These are phyloP conservation scores for Glareola pratincola DNA, from an alignment of 2,113 vertebrate species.

Conservation along the genomic window DNA sequence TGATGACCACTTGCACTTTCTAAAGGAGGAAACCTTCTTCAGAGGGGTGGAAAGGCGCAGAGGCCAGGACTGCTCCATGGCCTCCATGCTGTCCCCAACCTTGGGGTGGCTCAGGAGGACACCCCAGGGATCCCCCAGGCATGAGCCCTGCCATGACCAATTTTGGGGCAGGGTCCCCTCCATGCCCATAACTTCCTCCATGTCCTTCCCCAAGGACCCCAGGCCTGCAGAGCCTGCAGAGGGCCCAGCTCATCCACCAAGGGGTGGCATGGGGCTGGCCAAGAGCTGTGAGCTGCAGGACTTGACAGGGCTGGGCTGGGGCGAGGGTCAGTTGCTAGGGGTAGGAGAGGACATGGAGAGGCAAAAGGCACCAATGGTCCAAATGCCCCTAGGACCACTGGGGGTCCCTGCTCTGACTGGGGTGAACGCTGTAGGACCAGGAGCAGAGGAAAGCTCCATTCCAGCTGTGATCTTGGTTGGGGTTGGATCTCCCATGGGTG, in stretches of 20 bases:
- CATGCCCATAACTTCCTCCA: not conserved
- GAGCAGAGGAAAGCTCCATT: not conserved
- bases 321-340: not conserved
- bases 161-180: not conserved
- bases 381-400: not conserved
- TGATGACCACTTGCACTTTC: constrained; percentile 98
- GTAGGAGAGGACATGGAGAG: not conserved
- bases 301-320: not conserved
- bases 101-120: fast-evolving
- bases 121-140: not conserved
- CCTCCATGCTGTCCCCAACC: not conserved
- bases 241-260: not conserved
- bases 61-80: fast-evolving
- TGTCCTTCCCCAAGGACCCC: fast-evolving
- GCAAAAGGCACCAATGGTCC: not conserved
- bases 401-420: not conserved
- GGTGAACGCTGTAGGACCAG: not conserved
- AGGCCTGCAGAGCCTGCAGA: not conserved
- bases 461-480: fast-evolving
- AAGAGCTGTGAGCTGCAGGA: not conserved
- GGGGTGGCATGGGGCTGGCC: not conserved
- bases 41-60: not conserved
- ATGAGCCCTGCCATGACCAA: fast-evolving
- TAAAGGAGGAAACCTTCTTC: constrained; percentile 16
- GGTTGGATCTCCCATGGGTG: not conserved